These are phyloP conservation scores for Hylaea fasciaria DNA, from an alignment of 2,888 invertebrate genomes.

Conservation along the genomic window DNA sequence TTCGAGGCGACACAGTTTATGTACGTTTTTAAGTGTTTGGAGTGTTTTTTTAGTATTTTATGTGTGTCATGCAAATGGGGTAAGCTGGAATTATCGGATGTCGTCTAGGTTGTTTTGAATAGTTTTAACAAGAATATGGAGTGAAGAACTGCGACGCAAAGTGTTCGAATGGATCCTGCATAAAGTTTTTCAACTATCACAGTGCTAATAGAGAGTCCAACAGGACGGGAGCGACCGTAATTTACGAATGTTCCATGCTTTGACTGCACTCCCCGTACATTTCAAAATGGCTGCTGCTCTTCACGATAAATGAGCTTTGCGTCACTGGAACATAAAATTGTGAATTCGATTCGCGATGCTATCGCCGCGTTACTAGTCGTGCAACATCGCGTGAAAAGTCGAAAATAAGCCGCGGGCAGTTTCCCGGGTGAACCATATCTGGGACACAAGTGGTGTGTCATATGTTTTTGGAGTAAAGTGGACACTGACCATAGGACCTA, in stretches of 20 bases:
- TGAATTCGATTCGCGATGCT: slow-evolving; percentile 74
- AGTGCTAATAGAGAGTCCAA: slow-evolving; percentile 58
- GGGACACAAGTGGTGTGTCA: slow-evolving; percentile 79
- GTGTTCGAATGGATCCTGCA: slow-evolving; percentile 77
- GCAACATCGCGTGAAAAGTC: slow-evolving; percentile 72
- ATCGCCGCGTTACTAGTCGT: slow-evolving; percentile 72
- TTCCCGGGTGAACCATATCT: slow-evolving; percentile 66
- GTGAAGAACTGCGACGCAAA: slow-evolving; percentile 78
- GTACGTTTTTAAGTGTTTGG: slow-evolving; percentile 83
- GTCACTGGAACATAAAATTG: slow-evolving; percentile 85
- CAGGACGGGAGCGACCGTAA: slow-evolving; percentile 70
- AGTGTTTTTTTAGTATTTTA: slow-evolving; percentile 86
- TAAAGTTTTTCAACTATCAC: slow-evolving; percentile 70
- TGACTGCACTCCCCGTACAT: slow-evolving; percentile 85
- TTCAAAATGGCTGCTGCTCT: slow-evolving; percentile 86
- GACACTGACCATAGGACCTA: slow-evolving; percentile 82
- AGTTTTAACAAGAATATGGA: slow-evolving; percentile 80
- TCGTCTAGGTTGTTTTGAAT: slow-evolving; percentile 85
- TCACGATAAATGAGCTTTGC: slow-evolving; percentile 86
- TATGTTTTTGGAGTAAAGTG: slow-evolving; percentile 83
- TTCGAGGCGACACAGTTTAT: slow-evolving; percentile 79
- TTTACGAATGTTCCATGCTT: slow-evolving; percentile 84
- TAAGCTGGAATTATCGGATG: slow-evolving; percentile 86
- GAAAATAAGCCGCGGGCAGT: slow-evolving; percentile 65
- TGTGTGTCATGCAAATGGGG: slow-evolving; percentile 91